phyloP scores from a whole-genome alignment of 1,140 invertebrate genomes.

The Orchesella cincta region DNA sequence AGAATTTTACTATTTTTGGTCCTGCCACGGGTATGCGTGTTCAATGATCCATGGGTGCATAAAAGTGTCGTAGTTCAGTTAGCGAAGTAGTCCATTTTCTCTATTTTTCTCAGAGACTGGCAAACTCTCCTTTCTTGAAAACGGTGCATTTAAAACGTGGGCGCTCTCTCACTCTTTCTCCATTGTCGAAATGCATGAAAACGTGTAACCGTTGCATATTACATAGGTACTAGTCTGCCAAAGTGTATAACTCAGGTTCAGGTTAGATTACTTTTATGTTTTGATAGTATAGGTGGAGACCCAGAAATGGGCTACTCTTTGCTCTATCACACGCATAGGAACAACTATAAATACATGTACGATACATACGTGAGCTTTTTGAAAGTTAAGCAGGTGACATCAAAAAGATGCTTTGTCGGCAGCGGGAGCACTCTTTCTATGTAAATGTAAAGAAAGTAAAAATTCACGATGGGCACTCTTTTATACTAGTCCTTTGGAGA shows the following conservation, averaged over 20 bases:
- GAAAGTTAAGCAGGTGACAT: slow-evolving; percentile 20
- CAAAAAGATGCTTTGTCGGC: slow-evolving; percentile 25
- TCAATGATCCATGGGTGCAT: slow-evolving; percentile 51
- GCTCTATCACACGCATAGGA: background rate
- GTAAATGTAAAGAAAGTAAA: slow-evolving; percentile 11
- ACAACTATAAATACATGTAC: background rate
- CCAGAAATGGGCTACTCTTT: no score
- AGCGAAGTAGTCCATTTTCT: slow-evolving; percentile 9
- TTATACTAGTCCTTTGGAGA: no score
- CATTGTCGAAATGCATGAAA: no score
- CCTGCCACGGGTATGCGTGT: slow-evolving; percentile 40
- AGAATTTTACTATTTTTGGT: slow-evolving; percentile 10
- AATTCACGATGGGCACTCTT: background rate
- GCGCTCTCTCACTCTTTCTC: no score
- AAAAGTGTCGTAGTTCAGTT: slow-evolving; percentile 50
- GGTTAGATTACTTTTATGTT: no score
- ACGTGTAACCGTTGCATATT: no score
- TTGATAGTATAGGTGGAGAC: no score
- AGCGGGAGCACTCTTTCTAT: background rate
- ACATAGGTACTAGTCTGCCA: no score
- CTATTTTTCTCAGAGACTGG: background rate
- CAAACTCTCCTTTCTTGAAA: background rate
- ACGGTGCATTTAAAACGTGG: no score
- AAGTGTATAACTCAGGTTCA: no score
- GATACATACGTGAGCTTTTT: background rate